Conservation (phyloP, 2,113 vertebrate genomes). For the Cyanoderma ruficeps region DNA sequence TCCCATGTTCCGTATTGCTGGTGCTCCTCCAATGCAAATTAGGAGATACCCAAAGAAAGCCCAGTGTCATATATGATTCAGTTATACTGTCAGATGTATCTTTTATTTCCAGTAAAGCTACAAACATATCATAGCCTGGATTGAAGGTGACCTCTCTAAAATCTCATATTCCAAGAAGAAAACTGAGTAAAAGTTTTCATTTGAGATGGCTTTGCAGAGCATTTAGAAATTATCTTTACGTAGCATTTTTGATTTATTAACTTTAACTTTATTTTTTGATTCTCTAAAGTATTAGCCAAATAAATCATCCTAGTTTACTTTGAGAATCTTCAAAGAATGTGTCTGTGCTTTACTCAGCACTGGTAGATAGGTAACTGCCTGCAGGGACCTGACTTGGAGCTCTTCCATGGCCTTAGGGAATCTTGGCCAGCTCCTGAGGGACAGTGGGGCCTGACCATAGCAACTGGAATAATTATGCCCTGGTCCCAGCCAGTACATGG, state of each 20-base stretch:
- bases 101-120: neutral
- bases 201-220: neutral
- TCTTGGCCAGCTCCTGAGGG: neutral
- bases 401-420: neutral
- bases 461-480: neutral
- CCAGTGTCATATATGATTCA: neutral
- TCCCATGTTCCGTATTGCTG: neutral
- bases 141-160: neutral
- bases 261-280: neutral
- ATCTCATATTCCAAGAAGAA: neutral
- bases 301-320: neutral
- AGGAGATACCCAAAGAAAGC: neutral
- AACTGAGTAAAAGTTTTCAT: neutral
- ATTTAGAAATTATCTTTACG: fast-evolving
- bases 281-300: neutral
- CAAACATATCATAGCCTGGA: neutral
- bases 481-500: neutral
- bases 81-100: neutral
- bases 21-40: neutral
- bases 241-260: neutral
- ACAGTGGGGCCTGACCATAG: neutral
- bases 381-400: neutral
- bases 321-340: neutral
- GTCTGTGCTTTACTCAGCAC: neutral
- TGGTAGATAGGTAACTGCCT: neutral